A percentile compares a stretch with the other conserved stretches of the same genome.
Evolutionary conservation across 2,888 invertebrate species (phyloP).

Genomic region (Plagiodera versicolora): DNA sequence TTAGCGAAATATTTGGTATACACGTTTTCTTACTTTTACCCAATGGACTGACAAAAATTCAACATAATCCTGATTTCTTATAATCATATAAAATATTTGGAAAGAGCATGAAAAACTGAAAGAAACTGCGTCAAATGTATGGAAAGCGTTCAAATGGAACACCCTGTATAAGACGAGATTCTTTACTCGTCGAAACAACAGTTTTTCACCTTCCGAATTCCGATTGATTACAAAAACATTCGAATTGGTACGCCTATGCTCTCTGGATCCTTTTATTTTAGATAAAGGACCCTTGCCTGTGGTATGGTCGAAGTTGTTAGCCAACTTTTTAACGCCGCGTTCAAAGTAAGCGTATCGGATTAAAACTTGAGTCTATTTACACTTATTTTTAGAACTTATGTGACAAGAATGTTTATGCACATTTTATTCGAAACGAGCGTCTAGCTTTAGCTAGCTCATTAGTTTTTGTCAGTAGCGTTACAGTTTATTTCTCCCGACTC

Average conservation of each 20-base stretch:
- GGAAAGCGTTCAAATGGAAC: no score
- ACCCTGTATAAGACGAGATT: no score
- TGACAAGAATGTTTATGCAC: constrained; percentile 23
- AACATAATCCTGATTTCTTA: no score
- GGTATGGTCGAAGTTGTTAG: background rate
- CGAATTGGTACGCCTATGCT: background rate
- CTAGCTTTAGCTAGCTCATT: background rate
- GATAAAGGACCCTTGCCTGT: background rate
- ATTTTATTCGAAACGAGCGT: background rate
- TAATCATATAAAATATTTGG: no score
- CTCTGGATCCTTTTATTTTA: background rate
- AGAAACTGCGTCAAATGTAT: no score
- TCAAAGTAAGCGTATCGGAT: constrained; percentile 20
- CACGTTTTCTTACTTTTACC: no score
- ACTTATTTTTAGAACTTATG: constrained; percentile 32
- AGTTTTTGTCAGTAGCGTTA: background rate
- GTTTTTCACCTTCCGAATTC: no score
- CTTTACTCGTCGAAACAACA: no score
- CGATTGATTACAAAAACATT: background rate
- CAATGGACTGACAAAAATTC: no score
- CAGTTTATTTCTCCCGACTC: background rate
- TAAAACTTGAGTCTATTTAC: constrained; percentile 31
- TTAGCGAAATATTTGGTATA: no score
- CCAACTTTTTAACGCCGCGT: background rate
- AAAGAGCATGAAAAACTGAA: no score